phyloP scores from a whole-genome alignment of 2,797 vertebrate genomes.

The Denticeps clupeoides region DNA sequence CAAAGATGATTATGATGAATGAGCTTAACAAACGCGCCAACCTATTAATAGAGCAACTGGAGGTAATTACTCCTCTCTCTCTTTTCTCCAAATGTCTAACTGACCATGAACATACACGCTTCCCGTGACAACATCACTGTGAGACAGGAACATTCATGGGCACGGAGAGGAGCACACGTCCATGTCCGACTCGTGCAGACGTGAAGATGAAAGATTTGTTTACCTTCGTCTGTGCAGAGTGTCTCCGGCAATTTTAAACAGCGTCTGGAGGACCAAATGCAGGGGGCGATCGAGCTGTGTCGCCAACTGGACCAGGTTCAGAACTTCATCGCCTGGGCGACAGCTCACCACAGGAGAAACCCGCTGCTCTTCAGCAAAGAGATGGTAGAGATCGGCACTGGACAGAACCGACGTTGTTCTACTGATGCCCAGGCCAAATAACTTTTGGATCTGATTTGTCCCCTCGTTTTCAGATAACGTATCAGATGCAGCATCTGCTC shows the following conservation, averaged over 20 bases:
- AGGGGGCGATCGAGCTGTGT: constrained; percentile 77
- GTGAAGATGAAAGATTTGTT: constrained; percentile 6
- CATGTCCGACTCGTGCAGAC: constrained; percentile 35
- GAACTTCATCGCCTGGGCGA: constrained; percentile 93
- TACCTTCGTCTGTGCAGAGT: constrained; percentile 55
- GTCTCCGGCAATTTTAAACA: constrained; percentile 81
- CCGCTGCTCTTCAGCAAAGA: constrained; percentile 96
- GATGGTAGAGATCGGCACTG: constrained; percentile 60
- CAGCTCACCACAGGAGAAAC: constrained; percentile 75
- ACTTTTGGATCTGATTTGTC: neutral
- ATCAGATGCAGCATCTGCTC: constrained; percentile 88
- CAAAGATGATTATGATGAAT: constrained; percentile 95
- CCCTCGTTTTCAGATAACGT: constrained; percentile 74
- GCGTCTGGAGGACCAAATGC: constrained; percentile 84
- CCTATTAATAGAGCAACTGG: constrained; percentile 90
- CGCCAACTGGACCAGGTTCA: constrained; percentile 89
- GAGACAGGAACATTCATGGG: constrained; percentile 11
- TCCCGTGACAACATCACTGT: constrained; percentile 28
- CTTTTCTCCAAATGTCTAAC: constrained; percentile 26
- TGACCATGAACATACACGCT: constrained; percentile 34
- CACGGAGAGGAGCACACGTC: constrained; percentile 26
- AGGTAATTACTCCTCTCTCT: constrained; percentile 67
- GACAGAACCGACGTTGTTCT: neutral
- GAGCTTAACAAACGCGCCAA: constrained; percentile 95
- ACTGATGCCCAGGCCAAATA: neutral